Percentiles rank a stretch among this genome's conserved stretches.
phyloP scores from a whole-genome alignment of 2,113 vertebrate species.

The Oreochromis aureus region DNA sequence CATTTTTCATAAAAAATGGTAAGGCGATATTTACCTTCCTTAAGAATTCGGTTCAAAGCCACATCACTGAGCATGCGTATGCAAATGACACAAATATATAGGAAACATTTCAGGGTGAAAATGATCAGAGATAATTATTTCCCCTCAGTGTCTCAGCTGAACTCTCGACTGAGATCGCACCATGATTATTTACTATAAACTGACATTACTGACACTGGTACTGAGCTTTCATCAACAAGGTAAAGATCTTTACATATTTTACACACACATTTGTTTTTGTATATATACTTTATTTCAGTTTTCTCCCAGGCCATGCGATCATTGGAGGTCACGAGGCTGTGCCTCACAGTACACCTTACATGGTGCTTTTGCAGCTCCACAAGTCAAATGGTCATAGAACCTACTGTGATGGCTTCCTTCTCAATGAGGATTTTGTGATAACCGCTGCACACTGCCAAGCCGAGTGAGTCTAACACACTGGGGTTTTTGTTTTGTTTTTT shows the following conservation, averaged over 20 bases:
- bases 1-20: background rate
- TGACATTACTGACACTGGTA: background rate
- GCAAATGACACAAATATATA: background rate
- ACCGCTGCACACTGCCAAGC: constrained; percentile 46
- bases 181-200: constrained; percentile 5
- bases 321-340: constrained; percentile 3
- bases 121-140: background rate
- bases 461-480: background rate
- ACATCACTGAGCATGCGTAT: background rate
- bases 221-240: constrained; percentile 27
- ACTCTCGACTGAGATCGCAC: background rate
- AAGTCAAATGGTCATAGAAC: rapidly evolving
- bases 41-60: background rate
- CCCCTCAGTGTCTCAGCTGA: background rate
- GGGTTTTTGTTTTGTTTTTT: no score
- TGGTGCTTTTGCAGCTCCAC: constrained; percentile 6
- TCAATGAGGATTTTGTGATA: constrained; percentile 57
- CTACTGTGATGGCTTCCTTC: constrained; percentile 50
- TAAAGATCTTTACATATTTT: background rate
- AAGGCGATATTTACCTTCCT: background rate
- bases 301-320: background rate
- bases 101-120: background rate
- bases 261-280: background rate
- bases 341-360: constrained; percentile 49
- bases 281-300: background rate